phyloP scores from a whole-genome alignment of 2,113 vertebrate genomes.

The Serilophus lunatus region DNA sequence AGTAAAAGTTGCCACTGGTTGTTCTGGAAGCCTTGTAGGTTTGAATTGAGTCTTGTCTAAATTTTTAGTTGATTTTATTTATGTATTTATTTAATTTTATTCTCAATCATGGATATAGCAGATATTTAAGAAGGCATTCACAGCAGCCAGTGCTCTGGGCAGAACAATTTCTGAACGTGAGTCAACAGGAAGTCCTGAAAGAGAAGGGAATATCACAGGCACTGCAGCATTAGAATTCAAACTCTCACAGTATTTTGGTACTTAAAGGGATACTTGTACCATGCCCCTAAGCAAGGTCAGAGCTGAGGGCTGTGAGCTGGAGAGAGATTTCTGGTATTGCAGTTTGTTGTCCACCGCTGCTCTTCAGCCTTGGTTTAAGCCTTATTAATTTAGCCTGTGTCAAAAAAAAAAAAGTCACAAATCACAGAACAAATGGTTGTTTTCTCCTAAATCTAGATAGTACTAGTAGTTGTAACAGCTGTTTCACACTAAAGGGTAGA shows the following conservation, averaged over 20 bases:
- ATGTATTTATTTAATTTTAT: neutral
- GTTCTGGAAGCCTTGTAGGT: neutral
- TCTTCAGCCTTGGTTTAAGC: neutral
- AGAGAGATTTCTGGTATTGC: neutral
- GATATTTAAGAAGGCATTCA: neutral
- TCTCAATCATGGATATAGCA: neutral
- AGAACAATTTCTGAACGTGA: neutral
- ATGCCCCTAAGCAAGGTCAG: neutral
- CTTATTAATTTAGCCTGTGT: neutral
- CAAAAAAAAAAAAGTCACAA: neutral
- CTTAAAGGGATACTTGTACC: neutral
- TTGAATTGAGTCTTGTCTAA: neutral
- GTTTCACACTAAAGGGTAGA: neutral
- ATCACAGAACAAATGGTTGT: neutral
- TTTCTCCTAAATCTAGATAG: neutral
- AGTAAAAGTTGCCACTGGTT: neutral
- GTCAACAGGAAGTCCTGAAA: neutral
- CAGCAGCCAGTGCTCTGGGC: neutral
- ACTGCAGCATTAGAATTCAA: neutral
- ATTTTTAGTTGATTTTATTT: neutral
- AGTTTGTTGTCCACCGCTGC: neutral
- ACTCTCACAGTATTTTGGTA: neutral
- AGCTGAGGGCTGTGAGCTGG: neutral
- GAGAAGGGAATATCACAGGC: rapidly evolving
- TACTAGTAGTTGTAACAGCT: neutral